These are phyloP conservation scores for Andricus grossulariae DNA, from an alignment of 1,140 invertebrate species.

Conservation along the genomic window DNA sequence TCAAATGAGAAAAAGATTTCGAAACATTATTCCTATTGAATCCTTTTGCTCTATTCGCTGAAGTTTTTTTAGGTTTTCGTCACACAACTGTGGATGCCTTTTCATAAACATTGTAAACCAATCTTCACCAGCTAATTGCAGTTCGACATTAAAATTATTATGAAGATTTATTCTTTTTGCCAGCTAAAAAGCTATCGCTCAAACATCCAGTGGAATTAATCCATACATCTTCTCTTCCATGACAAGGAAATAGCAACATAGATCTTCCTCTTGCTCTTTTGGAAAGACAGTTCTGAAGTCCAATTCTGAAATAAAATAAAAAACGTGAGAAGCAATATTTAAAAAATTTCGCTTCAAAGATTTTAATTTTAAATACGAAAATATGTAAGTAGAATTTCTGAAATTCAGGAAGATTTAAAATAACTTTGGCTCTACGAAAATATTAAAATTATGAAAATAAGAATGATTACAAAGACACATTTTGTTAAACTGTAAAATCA, in stretches of 20 bases:
- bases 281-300: conserved; percentile 43
- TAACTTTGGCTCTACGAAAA: too few species aligned
- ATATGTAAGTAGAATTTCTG: too few species aligned
- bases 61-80: conserved; percentile 51
- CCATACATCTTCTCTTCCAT: conserved; percentile 42
- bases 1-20: conserved; percentile 40
- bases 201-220: conserved; percentile 39
- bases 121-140: conserved; percentile 53
- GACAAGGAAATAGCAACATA: conserved; percentile 32
- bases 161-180: conserved; percentile 53
- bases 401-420: too few species aligned
- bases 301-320: too few species aligned
- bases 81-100: conserved; percentile 56
- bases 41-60: conserved; percentile 29
- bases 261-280: not conserved
- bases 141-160: conserved; percentile 55
- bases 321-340: too few species aligned
- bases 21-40: conserved; percentile 40
- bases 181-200: conserved; percentile 56
- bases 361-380: too few species aligned
- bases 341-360: too few species aligned
- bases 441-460: too few species aligned
- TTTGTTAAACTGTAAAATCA: too few species aligned
- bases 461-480: too few species aligned
- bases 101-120: conserved; percentile 53